A percentile compares a stretch with the other conserved stretches of the same genome.
Evolutionary conservation across 53 echinoderm and acorn worm species (phyloP).

Genomic region (Hippasteria phrygiana): DNA sequence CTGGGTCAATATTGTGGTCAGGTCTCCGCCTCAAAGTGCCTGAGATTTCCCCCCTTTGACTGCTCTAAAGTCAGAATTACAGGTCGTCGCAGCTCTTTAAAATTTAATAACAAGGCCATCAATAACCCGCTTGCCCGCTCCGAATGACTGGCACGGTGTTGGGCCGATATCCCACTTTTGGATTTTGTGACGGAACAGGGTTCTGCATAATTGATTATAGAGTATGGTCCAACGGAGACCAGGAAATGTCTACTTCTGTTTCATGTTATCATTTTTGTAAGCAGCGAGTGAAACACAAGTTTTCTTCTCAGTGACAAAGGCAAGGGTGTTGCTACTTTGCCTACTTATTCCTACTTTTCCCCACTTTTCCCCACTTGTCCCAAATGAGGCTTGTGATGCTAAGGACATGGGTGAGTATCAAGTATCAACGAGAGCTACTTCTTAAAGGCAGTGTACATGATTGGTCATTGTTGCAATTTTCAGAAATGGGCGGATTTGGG

Average conservation of each 20-base stretch:
- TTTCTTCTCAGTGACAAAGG: too few species aligned
- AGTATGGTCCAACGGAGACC: constrained; percentile 25
- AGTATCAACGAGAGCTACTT: too few species aligned
- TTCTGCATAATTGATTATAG: constrained; percentile 57
- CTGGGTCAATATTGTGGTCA: constrained; percentile 1
- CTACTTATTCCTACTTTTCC: too few species aligned
- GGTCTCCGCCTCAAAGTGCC: constrained; percentile 19
- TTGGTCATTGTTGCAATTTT: too few species aligned
- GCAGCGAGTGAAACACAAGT: background rate
- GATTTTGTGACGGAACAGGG: constrained; percentile 43
- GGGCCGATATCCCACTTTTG: constrained; percentile 16
- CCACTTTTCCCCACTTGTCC: too few species aligned
- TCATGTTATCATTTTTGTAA: constrained; percentile 21
- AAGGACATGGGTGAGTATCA: too few species aligned
- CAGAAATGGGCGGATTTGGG: too few species aligned
- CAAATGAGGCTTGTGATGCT: too few species aligned
- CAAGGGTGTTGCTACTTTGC: too few species aligned
- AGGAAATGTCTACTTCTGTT: constrained; percentile 28
- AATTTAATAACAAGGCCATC: constrained; percentile 56
- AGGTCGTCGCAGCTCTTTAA: constrained; percentile 52
- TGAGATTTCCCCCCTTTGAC: constrained; percentile 28
- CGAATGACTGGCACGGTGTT: constrained; percentile 27
- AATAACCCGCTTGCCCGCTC: constrained; percentile 42
- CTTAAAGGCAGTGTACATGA: too few species aligned
- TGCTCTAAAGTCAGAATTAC: constrained; percentile 56